Evolutionary conservation across 1,140 invertebrate species (phyloP), one percentile per base, ranked within the genome.

Genomic region (Xylocopa sonorina): DNA sequence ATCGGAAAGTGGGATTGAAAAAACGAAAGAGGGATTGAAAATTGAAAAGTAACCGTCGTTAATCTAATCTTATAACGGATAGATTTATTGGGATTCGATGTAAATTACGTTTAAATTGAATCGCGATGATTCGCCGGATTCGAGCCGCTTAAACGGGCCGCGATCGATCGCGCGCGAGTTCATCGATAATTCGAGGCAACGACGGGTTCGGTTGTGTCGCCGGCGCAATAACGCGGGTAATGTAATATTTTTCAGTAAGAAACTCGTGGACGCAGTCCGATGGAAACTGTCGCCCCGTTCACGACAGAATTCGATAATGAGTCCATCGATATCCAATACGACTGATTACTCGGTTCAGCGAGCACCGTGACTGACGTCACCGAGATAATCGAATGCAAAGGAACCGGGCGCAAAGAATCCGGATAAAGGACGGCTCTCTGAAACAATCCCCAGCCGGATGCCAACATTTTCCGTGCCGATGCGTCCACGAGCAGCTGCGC

Each of bases 351-450:
- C 78, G 32, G 67, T 74, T 80, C 72, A 64, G 51, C 34, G 55
- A 50, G 46, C 66, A 83, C 46, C 18, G 41, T 27, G 76, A 82
- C 58, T 71, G 64, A 83, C 69, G 78, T 67, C 53, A 62, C 24
- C n/a, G 57, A 79, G 71, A 64, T 83, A 83, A 84, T 79, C 69
- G 81, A 74, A 82, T 78, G 80, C 74, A 79, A 78, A 84, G 72
- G 51, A 64, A 57, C 24, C n/a, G 48, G 27, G 58, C n/a, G 77
- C 34, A 72, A 71, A 58, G 75, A 71, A 78, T 78, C 55, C 10
- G 67, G 32, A 78, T 69, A 50, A 78, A 71, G 46, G 53, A 78
- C 55, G 14, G 60, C 34, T 43, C 55, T 34, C 34, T 50, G 66
- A 71, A 71, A 78, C 55, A 78, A 71, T 78, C 43, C 50, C 2